Percentiles rank a stretch among this genome's conserved stretches.
Evolutionary conservation across 2,113 vertebrate species (phyloP).

Genomic region (Podiceps cristatus): DNA sequence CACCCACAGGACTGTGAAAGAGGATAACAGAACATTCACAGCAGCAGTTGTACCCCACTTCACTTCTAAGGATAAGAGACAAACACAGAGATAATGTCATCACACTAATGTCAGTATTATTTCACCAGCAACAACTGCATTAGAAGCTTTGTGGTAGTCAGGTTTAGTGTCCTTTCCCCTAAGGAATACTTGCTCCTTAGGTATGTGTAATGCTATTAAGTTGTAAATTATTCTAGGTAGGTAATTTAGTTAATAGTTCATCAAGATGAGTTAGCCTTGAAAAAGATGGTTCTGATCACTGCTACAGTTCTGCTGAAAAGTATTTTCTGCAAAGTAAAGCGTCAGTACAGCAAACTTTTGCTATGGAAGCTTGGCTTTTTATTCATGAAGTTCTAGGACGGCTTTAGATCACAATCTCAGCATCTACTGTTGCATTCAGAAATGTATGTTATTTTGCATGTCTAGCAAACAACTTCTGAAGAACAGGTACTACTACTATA

Average conservation of each 20-base stretch:
- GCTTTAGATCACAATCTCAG: not conserved
- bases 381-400: not conserved
- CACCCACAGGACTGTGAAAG: not conserved
- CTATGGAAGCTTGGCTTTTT: not conserved
- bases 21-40: fast-evolving
- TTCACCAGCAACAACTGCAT: not conserved
- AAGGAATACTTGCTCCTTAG: not conserved
- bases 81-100: not conserved
- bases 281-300: not conserved
- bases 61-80: not conserved
- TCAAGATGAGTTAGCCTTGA: not conserved
- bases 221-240: not conserved
- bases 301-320: not conserved
- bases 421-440: not conserved
- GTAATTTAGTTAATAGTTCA: not conserved
- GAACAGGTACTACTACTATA: not conserved
- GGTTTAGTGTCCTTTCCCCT: not conserved
- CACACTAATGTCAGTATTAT: no score
- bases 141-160: not conserved
- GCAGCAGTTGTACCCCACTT: not conserved
- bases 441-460: not conserved
- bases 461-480: not conserved
- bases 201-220: not conserved
- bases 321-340: not conserved
- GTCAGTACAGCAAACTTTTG: not conserved